Evolutionary conservation across 2,888 invertebrate species (phyloP).

Genomic region (Leptopterna dolabrata): DNA sequence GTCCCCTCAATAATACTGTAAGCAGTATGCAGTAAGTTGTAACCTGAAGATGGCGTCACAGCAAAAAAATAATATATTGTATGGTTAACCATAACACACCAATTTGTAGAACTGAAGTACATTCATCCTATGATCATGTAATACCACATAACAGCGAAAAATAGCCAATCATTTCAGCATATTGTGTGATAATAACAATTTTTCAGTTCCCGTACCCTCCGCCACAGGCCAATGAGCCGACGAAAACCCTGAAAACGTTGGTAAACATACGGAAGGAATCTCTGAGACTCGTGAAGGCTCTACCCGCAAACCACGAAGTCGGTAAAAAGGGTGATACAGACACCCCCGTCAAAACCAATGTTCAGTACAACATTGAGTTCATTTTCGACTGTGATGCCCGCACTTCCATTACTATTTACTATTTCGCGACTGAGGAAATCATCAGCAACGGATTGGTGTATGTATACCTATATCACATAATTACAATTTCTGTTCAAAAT

Average conservation of each 20-base stretch:
- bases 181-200: too few relatives aligned
- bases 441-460: slow-evolving; percentile 86
- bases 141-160: too few relatives aligned
- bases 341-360: slow-evolving; percentile 59
- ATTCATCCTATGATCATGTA: too few relatives aligned
- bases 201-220: slow-evolving; percentile 95
- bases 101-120: too few relatives aligned
- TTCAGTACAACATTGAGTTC: slow-evolving; percentile 92
- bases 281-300: slow-evolving; percentile 85
- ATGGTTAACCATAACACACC: too few relatives aligned
- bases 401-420: slow-evolving; percentile 94
- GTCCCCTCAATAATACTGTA: too few relatives aligned
- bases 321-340: slow-evolving; percentile 61
- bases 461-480: slow-evolving; percentile 67
- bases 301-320: slow-evolving; percentile 69
- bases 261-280: slow-evolving; percentile 98
- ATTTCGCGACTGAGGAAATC: slow-evolving; percentile 94
- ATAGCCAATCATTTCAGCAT: too few relatives aligned
- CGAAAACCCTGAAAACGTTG: slow-evolving; percentile 94
- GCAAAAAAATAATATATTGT: too few relatives aligned
- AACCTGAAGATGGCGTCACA: too few relatives aligned
- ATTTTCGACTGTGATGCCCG: slow-evolving; percentile 95
- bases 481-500: neutral
- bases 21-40: too few relatives aligned
- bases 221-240: slow-evolving; percentile 95